These are phyloP conservation scores for Tachina grossa DNA, from an alignment of 2,888 invertebrate genomes.

Conservation along the genomic window DNA sequence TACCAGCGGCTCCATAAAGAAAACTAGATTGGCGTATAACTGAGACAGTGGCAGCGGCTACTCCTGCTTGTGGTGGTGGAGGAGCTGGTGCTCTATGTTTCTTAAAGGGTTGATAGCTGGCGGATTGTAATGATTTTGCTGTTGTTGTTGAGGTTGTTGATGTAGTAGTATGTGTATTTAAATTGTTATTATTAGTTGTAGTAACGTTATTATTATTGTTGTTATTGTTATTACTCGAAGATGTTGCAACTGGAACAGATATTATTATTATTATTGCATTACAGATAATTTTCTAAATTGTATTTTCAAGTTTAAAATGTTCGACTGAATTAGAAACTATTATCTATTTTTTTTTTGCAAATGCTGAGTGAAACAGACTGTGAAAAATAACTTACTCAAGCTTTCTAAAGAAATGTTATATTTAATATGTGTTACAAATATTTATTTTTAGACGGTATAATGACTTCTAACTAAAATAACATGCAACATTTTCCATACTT, in stretches of 20 bases:
- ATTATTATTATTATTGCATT: conserved; percentile 27
- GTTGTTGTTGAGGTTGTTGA: conserved; percentile 73
- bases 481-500: too few species aligned
- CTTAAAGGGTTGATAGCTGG: conserved; percentile 77
- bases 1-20: conserved; percentile 75
- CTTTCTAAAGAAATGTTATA: too few species aligned
- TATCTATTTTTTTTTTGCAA: not conserved
- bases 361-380: not conserved
- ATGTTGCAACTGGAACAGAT: conserved; percentile 65
- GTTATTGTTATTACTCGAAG: conserved; percentile 63
- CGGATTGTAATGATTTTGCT: conserved; percentile 75
- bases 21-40: conserved; percentile 80
- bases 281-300: not conserved
- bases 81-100: conserved; percentile 80
- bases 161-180: conserved; percentile 53
- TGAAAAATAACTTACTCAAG: too few species aligned
- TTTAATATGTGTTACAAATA: too few species aligned
- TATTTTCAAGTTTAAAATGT: conserved; percentile 29
- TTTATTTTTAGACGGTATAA: too few species aligned
- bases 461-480: too few species aligned
- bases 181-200: conserved; percentile 71
- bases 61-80: conserved; percentile 79
- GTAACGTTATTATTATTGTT: conserved; percentile 70
- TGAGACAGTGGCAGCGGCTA: conserved; percentile 80
- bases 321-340: conserved; percentile 26